Evolutionary conservation across 64 coral and sea anemone genomes (phyloP), one percentile per base, ranked within the genome.

Genomic region (Pocillopora damicornis): DNA sequence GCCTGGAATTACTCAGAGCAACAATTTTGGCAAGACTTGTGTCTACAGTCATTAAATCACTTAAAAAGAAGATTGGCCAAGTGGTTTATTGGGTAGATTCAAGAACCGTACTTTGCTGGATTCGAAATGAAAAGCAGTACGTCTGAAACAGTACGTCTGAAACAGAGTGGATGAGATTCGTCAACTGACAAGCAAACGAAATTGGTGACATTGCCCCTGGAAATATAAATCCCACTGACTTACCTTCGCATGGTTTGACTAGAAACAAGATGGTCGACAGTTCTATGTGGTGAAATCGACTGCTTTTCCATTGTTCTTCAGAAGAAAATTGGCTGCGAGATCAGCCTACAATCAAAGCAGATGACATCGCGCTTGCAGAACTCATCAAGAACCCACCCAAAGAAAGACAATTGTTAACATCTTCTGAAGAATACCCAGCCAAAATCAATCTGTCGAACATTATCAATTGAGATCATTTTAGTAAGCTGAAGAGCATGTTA

Each of bases 131-230:
- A n/a, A n/a, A n/a, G n/a, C n/a, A n/a, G n/a, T n/a, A n/a, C 57
- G 30, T 2, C 83, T 79, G 89, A 90, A 90, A 84, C 89, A 90
- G 73, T 83, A 78, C 59, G 79, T 90, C 5, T 45, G 42, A 37
- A 42, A 90, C 17, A 30, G 89, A 74, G 89, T 90, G 16, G 59
- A 69, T 37, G 79, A 83, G 35, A 90, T 90, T 61, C 79, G 45
- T 30, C 59, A 34, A 59, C 67, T 83, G 57, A 73, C 71, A 42
- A 13, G 20, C 8, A 69, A 34, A 38, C 60, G 6, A 11, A 5
- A 76, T 9, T 90, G 89, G 88, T 15, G 42, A 37, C n/a, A 71
- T 35, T 88, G 87, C n/a, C 56, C 86, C 86, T 20, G 86, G 86
- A 75, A 38, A 75, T 9, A 13, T 37, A 18, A 87, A 87, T 38